Evolutionary conservation across 2,797 vertebrate genomes (phyloP).

Genomic region (Oreortyx pictus): DNA sequence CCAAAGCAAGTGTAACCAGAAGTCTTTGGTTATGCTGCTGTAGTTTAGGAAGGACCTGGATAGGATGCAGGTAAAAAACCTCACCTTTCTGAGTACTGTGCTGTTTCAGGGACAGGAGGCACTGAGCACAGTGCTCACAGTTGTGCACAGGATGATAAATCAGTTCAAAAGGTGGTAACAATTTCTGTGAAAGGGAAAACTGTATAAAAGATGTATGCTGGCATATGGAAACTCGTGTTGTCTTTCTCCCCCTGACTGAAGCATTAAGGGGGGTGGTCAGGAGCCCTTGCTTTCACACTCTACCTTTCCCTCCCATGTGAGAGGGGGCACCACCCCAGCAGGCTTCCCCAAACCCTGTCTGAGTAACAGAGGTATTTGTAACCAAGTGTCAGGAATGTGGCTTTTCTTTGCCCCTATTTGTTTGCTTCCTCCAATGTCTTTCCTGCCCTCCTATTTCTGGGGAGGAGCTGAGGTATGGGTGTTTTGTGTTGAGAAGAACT

Average conservation of each 20-base stretch:
- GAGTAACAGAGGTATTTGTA: background rate
- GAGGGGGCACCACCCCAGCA: background rate
- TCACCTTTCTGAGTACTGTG: background rate
- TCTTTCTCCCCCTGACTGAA: background rate
- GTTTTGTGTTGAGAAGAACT: background rate
- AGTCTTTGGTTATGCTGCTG: background rate
- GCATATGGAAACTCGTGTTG: background rate
- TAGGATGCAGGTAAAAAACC: fast-evolving
- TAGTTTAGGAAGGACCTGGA: background rate
- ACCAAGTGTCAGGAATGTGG: background rate
- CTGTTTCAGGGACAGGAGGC: background rate
- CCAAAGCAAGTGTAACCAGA: background rate
- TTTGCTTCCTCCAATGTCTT: background rate
- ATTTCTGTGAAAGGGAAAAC: background rate
- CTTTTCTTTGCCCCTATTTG: background rate
- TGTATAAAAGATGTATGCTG: background rate
- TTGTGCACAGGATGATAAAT: background rate
- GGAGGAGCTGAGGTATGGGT: background rate
- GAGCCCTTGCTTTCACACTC: fast-evolving
- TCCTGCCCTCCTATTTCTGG: background rate
- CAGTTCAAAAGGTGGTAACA: background rate
- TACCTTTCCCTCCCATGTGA: background rate
- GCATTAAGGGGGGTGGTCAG: background rate
- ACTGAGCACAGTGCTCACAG: background rate
- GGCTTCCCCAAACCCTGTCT: background rate